These are phyloP conservation scores for Actinia tenebrosa DNA, from an alignment of 64 coral and sea anemone species.

Conservation along the genomic window DNA sequence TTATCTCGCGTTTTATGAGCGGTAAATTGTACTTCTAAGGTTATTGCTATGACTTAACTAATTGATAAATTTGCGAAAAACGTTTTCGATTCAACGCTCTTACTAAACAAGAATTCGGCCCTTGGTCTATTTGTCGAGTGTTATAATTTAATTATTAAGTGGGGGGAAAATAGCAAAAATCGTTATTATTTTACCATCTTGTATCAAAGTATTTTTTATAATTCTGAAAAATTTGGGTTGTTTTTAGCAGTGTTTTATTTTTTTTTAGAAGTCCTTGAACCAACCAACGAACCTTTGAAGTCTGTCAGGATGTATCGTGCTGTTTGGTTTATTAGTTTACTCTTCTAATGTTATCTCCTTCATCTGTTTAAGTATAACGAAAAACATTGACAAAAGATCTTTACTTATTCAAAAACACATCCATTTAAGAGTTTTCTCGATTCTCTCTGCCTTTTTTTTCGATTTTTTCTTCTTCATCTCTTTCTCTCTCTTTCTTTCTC, in stretches of 20 bases:
- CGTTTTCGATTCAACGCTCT: too few species aligned
- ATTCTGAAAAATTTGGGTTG: not conserved
- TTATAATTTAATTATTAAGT: too few species aligned
- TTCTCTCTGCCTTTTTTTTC: not conserved
- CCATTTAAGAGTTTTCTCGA: not conserved
- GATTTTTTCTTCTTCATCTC: not conserved
- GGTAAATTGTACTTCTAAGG: not conserved
- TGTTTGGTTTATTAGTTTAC: conserved; percentile 10
- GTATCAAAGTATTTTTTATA: too few species aligned
- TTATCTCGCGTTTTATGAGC: not conserved
- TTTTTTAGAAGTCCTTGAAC: not conserved
- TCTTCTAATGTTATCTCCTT: not conserved
- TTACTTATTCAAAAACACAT: not conserved
- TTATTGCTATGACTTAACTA: not conserved
- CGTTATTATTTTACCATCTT: too few species aligned
- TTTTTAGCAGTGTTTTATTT: not conserved
- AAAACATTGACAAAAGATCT: conserved; percentile 2
- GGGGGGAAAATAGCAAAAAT: too few species aligned
- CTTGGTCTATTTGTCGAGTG: too few species aligned
- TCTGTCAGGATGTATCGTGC: not conserved
- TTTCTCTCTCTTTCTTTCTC: not conserved
- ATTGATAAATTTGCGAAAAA: too few species aligned
- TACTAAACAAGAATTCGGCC: too few species aligned
- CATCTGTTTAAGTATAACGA: not conserved
- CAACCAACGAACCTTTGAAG: not conserved